phyloP scores from a whole-genome alignment of 2,888 invertebrate species.

The Hemicrepidius hirtus region DNA sequence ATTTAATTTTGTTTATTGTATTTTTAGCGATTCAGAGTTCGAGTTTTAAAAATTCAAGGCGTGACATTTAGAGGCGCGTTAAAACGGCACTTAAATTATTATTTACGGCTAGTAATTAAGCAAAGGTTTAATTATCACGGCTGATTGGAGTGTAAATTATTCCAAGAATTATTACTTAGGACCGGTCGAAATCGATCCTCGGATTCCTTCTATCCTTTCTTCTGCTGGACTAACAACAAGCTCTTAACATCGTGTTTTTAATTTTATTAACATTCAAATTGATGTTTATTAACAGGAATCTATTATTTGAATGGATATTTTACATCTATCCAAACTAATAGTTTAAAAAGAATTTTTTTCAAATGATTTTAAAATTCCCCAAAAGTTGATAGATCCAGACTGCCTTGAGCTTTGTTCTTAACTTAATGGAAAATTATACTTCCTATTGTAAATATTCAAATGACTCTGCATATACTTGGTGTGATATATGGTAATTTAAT shows the following conservation, averaged over 20 bases:
- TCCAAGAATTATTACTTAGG: conserved; percentile 67
- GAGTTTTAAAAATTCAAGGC: conserved; percentile 68
- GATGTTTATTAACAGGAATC: conserved; percentile 26
- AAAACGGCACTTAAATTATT: conserved; percentile 72
- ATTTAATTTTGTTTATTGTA: conserved; percentile 67
- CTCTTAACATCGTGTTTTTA: neutral
- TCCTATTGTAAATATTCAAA: neutral
- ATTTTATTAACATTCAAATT: conserved; percentile 29
- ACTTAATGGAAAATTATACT: conserved; percentile 15
- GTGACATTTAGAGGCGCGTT: conserved; percentile 72
- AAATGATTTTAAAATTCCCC: conserved; percentile 8
- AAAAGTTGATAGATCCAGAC: neutral
- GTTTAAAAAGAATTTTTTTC: neutral
- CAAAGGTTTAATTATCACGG: conserved; percentile 69
- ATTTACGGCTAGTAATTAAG: conserved; percentile 73
- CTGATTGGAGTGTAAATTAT: conserved; percentile 70
- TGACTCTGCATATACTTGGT: too few species aligned
- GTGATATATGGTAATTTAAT: too few species aligned
- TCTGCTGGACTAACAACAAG: neutral
- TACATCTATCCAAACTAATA: neutral
- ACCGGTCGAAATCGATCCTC: conserved; percentile 41
- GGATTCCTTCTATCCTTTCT: neutral
- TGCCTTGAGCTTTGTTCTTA: conserved; percentile 14
- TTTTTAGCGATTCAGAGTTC: conserved; percentile 67
- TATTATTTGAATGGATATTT: conserved; percentile 17